Evolutionary conservation across 2,797 vertebrate genomes (phyloP).

Genomic region (Eurystomus glaucurus): DNA sequence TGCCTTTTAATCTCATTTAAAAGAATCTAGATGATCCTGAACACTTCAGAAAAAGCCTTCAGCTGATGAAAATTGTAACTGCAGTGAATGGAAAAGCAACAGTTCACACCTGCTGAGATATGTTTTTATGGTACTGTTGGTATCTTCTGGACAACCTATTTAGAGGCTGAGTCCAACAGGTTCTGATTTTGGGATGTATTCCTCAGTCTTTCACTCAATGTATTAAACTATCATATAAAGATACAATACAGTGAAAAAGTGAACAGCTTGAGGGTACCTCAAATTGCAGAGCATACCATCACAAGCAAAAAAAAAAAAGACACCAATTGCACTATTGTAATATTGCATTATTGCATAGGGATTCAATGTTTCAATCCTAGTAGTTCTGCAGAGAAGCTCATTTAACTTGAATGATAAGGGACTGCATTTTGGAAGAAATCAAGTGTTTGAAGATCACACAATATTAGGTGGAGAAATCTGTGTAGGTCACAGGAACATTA

Average conservation of each 20-base stretch:
- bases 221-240: neutral
- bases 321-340: neutral
- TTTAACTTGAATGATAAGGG: neutral
- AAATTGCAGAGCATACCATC: neutral
- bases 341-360: neutral
- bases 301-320: neutral
- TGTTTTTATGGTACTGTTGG: neutral
- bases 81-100: neutral
- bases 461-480: neutral
- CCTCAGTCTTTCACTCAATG: neutral
- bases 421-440: neutral
- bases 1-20: neutral
- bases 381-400: neutral
- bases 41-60: neutral
- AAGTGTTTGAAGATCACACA: neutral
- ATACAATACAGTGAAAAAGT: neutral
- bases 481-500: neutral
- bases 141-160: neutral
- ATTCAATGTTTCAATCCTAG: neutral
- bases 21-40: neutral
- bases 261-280: neutral
- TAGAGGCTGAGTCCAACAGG: neutral
- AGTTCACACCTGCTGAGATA: neutral
- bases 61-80: neutral
- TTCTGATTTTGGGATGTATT: neutral